Evolutionary conservation across 2,888 invertebrate species (phyloP).

Genomic region (Taenaris catops): DNA sequence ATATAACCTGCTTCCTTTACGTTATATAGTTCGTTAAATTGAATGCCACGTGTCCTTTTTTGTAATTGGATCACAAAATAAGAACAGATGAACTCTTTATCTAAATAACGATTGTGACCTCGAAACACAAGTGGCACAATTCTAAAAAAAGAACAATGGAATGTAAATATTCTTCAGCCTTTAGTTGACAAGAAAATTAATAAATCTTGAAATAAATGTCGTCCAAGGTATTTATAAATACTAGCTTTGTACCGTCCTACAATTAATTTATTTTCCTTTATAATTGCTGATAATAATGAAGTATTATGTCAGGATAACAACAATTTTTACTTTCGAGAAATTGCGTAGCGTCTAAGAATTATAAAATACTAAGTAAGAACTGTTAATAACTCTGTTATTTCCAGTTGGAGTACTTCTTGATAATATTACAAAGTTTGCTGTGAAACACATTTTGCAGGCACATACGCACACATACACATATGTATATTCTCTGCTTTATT

Average conservation of each 20-base stretch:
- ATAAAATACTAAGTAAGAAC: too few relatives aligned
- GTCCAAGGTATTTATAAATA: slow-evolving; percentile 7
- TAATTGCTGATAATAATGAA: slow-evolving; percentile 9
- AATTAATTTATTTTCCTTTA: slow-evolving; percentile 6
- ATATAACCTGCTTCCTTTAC: too few relatives aligned
- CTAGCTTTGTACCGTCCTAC: slow-evolving; percentile 1
- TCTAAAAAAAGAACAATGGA: slow-evolving; percentile 2
- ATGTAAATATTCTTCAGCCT: slow-evolving; percentile 4
- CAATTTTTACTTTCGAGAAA: slow-evolving; percentile 4
- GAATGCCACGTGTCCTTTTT: too few relatives aligned
- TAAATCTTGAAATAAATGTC: slow-evolving; percentile 5
- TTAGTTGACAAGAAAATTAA: slow-evolving; percentile 5
- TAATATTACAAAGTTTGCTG: too few relatives aligned
- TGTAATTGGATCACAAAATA: too few relatives aligned
- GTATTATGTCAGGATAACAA: background rate
- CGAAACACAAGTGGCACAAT: slow-evolving; percentile 6
- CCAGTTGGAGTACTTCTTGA: too few relatives aligned
- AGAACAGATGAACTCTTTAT: slow-evolving; percentile 1
- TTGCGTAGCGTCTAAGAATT: too few relatives aligned
- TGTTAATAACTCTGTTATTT: too few relatives aligned
- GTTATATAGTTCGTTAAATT: too few relatives aligned
- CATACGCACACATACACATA: too few relatives aligned
- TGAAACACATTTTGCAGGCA: too few relatives aligned
- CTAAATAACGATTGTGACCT: slow-evolving; percentile 2
- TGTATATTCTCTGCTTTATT: too few relatives aligned